These are phyloP conservation scores for Sminthurides bifidus DNA, from an alignment of 1,140 invertebrate species.

Conservation along the genomic window DNA sequence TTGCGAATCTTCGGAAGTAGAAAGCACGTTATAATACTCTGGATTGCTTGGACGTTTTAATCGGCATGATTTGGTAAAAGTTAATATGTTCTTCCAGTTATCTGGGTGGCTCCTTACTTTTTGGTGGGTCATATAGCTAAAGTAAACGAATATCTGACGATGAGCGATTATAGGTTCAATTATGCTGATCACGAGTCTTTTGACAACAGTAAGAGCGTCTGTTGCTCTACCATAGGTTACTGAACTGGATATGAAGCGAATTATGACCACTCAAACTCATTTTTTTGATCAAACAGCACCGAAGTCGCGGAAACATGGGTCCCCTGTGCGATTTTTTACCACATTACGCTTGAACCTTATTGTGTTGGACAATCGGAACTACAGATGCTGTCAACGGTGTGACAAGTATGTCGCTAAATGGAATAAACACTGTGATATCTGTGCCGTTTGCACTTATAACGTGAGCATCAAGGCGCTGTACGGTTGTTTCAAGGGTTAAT, in stretches of 20 bases:
- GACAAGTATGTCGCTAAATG: slow-evolving; percentile 10
- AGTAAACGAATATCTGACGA: not conserved
- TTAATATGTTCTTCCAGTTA: not conserved
- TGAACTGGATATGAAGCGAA: not conserved
- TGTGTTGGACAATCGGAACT: not conserved
- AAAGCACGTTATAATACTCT: not conserved
- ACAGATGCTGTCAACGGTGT: slow-evolving; percentile 11
- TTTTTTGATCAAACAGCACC: not conserved
- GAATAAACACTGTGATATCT: slow-evolving; percentile 7
- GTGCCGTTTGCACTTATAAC: slow-evolving; percentile 8
- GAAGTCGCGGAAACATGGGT: not conserved
- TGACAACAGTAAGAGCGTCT: not conserved
- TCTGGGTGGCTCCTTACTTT: slow-evolving; percentile 7
- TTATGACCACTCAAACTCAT: not conserved
- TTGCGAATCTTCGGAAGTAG: not conserved
- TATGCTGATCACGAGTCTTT: slow-evolving; percentile 3
- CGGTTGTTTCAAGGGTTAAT: not conserved
- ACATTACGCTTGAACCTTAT: not conserved
- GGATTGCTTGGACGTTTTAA: no score
- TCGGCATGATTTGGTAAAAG: no score
- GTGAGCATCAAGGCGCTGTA: not conserved
- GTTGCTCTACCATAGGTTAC: not conserved
- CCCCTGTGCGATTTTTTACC: slow-evolving; percentile 3
- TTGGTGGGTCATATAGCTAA: slow-evolving; percentile 5
- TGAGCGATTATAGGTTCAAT: slow-evolving; percentile 6